Evolutionary conservation across 2,888 invertebrate genomes (phyloP).

Genomic region (Iphiclides podalirius): DNA sequence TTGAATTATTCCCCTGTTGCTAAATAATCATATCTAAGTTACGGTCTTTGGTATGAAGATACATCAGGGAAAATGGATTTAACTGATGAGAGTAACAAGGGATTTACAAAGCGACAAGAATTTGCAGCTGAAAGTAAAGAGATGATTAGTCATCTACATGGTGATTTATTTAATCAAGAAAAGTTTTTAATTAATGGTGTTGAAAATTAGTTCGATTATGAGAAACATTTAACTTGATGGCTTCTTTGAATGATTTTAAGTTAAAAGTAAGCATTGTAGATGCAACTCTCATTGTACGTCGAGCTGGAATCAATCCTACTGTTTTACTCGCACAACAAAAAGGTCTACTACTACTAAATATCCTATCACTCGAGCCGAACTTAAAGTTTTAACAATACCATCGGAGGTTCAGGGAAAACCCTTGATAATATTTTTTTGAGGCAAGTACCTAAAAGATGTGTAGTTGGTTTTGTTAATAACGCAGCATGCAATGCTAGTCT

Average conservation of each 20-base stretch:
- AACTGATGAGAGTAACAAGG: constrained; percentile 24
- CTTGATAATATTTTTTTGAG: constrained; percentile 33
- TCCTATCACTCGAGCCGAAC: constrained; percentile 31
- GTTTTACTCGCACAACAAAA: constrained; percentile 25
- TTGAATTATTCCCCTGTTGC: constrained; percentile 34
- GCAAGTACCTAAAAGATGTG: constrained; percentile 27
- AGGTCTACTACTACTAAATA: constrained; percentile 32
- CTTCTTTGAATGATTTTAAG: constrained; percentile 14
- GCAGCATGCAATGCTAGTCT: constrained; percentile 28
- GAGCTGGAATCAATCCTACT: constrained; percentile 16
- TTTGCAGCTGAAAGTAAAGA: constrained; percentile 27
- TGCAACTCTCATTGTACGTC: constrained; percentile 19
- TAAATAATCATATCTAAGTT: constrained; percentile 32
- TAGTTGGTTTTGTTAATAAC: constrained; percentile 29
- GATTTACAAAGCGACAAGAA: constrained; percentile 27
- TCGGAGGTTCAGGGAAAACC: constrained; percentile 29
- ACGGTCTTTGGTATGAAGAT: constrained; percentile 33
- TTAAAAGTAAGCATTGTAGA: constrained; percentile 18
- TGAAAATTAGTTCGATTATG: constrained; percentile 23
- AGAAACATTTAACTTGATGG: too few species aligned
- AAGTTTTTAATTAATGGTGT: constrained; percentile 31
- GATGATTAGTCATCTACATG: constrained; percentile 28
- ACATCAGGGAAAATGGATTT: constrained; percentile 24
- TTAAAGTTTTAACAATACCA: constrained; percentile 31
- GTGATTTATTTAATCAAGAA: constrained; percentile 23